phyloP scores from a whole-genome alignment of 2,888 invertebrate species.

The Limenitis arthemis region DNA sequence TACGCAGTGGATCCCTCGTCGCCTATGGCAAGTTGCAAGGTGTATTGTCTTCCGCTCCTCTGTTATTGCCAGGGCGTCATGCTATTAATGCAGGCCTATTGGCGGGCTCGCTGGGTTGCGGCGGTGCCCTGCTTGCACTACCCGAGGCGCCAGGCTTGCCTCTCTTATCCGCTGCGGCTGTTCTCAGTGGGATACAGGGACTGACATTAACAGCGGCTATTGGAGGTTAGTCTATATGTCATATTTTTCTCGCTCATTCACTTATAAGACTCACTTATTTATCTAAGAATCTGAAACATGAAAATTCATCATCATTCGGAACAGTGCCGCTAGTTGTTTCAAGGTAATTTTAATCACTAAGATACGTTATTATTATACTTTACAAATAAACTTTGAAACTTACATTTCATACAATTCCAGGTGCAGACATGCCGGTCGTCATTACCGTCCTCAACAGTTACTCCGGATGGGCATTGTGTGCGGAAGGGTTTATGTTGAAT shows the following conservation, averaged over 20 bases:
- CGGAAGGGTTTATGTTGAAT: slow-evolving; percentile 95
- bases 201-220: slow-evolving; percentile 91
- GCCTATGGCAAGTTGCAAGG: slow-evolving; percentile 94
- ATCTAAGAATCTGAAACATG: neutral
- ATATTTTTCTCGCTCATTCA: neutral
- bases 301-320: too few species aligned
- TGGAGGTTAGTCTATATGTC: slow-evolving; percentile 73
- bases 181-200: slow-evolving; percentile 86
- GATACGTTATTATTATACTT: neutral
- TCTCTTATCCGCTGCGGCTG: slow-evolving; percentile 82
- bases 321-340: too few species aligned
- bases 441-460: slow-evolving; percentile 94
- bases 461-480: slow-evolving; percentile 94
- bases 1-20: slow-evolving; percentile 83
- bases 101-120: slow-evolving; percentile 80
- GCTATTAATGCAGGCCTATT: slow-evolving; percentile 79
- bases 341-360: too few species aligned
- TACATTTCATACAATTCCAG: slow-evolving; percentile 48
- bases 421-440: slow-evolving; percentile 95
- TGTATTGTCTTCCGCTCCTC: slow-evolving; percentile 82
- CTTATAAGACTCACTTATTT: neutral
- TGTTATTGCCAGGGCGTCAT: slow-evolving; percentile 87
- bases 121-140: slow-evolving; percentile 74
- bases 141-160: slow-evolving; percentile 79
- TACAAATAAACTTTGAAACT: neutral